Percentiles rank a stretch among this genome's conserved stretches.
These are phyloP conservation scores for Thereva unica DNA, from an alignment of 2,888 invertebrate genomes.

Conservation along the genomic window DNA sequence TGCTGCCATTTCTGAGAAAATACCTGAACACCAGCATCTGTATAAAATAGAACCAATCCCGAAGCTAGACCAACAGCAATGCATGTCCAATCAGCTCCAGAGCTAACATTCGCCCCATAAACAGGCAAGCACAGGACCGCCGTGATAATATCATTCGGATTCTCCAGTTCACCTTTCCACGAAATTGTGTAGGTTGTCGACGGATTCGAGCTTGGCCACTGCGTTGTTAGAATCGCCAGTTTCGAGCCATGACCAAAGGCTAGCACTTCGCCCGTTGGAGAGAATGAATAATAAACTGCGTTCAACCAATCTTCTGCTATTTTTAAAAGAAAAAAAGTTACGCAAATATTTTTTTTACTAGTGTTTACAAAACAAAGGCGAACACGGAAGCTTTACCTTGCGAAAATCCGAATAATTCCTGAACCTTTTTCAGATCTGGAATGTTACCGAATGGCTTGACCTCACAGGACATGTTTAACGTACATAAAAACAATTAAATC, in stretches of 20 bases:
- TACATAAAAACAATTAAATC: no score
- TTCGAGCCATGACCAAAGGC: slow-evolving; percentile 68
- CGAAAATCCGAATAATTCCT: slow-evolving; percentile 63
- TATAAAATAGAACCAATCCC: slow-evolving; percentile 85
- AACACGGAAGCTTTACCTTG: slow-evolving; percentile 52
- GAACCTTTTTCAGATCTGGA: slow-evolving; percentile 64
- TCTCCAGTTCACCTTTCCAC: slow-evolving; percentile 63
- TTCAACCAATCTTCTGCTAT: slow-evolving; percentile 69
- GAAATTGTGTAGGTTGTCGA: slow-evolving; percentile 61
- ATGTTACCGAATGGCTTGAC: slow-evolving; percentile 67
- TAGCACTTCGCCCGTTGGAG: slow-evolving; percentile 73
- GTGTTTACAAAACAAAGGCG: neutral
- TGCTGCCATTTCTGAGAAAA: slow-evolving; percentile 84
- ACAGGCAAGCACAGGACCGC: slow-evolving; percentile 61
- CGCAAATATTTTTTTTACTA: neutral
- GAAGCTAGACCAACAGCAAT: slow-evolving; percentile 83
- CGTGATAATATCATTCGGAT: slow-evolving; percentile 60
- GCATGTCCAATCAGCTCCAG: slow-evolving; percentile 88
- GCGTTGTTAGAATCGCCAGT: slow-evolving; percentile 69
- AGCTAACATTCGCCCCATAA: slow-evolving; percentile 58
- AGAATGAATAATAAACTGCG: slow-evolving; percentile 68
- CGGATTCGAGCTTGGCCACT: slow-evolving; percentile 61
- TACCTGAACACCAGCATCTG: slow-evolving; percentile 81
- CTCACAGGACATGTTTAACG: slow-evolving; percentile 62
- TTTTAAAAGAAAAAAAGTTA: neutral